Evolutionary conservation across 1,140 invertebrate genomes (phyloP).

Genomic region (Acromyrmex echinatior): DNA sequence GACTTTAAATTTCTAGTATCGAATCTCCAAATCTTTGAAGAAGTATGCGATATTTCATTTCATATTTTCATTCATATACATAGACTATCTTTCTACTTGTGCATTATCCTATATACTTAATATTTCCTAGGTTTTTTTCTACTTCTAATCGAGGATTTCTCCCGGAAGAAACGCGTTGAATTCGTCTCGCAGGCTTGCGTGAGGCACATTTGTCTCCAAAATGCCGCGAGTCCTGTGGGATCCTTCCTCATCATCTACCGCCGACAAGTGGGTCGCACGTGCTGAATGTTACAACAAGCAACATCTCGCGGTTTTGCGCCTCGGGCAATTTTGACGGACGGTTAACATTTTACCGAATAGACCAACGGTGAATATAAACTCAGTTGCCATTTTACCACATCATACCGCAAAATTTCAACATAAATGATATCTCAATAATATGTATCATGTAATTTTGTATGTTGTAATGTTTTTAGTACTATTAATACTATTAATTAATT

Average conservation of each 20-base stretch:
- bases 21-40: not conserved
- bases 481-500: not conserved
- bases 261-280: slow-evolving; percentile 63
- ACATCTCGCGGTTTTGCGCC: slow-evolving; percentile 57
- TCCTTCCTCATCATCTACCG: slow-evolving; percentile 61
- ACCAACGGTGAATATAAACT: slow-evolving; percentile 38
- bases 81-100: not conserved
- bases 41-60: not conserved
- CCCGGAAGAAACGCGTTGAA: slow-evolving; percentile 23
- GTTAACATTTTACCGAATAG: slow-evolving; percentile 52
- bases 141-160: slow-evolving; percentile 29
- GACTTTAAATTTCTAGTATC: not conserved
- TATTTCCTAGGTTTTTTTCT: not conserved
- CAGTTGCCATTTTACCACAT: slow-evolving; percentile 7
- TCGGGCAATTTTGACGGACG: slow-evolving; percentile 55
- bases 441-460: not conserved
- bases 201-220: slow-evolving; percentile 57
- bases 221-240: slow-evolving; percentile 42
- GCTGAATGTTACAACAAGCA: slow-evolving; percentile 64
- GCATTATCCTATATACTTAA: not conserved
- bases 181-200: slow-evolving; percentile 50
- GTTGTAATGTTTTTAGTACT: too few relatives aligned
- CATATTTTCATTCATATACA: not conserved
- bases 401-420: not conserved
- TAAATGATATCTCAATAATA: not conserved